phyloP scores from a whole-genome alignment of 2,113 vertebrate genomes.

The Chaetura pelagica region DNA sequence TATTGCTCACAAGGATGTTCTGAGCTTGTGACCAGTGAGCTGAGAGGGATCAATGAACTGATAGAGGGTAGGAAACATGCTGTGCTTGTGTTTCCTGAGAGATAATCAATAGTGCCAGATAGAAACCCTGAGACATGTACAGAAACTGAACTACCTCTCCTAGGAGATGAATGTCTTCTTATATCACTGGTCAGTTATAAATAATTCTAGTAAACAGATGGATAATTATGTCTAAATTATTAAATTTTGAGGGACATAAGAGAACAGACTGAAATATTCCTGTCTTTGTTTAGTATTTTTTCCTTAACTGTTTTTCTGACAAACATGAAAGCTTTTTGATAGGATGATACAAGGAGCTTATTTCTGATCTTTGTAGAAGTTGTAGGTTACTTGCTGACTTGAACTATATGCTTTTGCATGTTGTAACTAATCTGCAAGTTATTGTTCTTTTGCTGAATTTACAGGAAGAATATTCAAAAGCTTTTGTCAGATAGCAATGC shows the following conservation, averaged over 20 bases:
- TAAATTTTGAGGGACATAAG: background rate
- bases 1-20: background rate
- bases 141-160: background rate
- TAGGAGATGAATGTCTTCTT: background rate
- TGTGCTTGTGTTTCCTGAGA: background rate
- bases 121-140: background rate
- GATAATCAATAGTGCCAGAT: background rate
- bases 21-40: background rate
- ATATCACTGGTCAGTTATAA: background rate
- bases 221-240: background rate
- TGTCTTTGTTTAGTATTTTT: background rate
- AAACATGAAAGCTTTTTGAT: background rate
- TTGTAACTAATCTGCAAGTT: background rate
- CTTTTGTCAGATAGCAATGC: background rate
- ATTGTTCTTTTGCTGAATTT: background rate
- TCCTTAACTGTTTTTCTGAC: background rate
- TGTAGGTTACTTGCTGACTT: background rate
- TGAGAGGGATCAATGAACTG: background rate
- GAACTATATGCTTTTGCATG: background rate
- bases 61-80: background rate
- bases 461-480: background rate
- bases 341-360: background rate
- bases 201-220: background rate
- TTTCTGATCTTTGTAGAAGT: background rate
- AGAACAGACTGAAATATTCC: background rate